phyloP scores from a whole-genome alignment of 2,888 invertebrate genomes.

The Eumacrocentrus americanus region DNA sequence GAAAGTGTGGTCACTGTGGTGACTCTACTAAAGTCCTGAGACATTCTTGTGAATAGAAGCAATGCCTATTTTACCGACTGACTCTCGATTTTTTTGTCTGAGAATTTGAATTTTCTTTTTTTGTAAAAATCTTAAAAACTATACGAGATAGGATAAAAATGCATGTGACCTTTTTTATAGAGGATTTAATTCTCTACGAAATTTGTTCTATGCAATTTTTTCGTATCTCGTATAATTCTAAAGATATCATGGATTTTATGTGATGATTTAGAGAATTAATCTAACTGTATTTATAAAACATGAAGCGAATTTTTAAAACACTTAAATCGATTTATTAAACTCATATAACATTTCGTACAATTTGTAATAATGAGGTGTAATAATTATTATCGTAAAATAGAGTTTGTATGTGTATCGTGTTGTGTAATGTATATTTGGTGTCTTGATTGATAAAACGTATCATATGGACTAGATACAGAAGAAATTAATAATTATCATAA shows the following conservation, averaged over 20 bases:
- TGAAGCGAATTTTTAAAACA: slow-evolving; percentile 39
- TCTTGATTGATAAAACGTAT: background rate
- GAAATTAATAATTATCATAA: slow-evolving; percentile 14
- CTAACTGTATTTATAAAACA: background rate
- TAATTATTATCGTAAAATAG: slow-evolving; percentile 32
- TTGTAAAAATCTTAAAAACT: too few species aligned
- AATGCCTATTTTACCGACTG: too few species aligned
- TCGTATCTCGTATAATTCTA: background rate
- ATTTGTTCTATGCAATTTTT: background rate
- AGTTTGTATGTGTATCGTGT: slow-evolving; percentile 25
- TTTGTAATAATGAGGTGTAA: slow-evolving; percentile 39
- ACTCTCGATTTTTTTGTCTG: too few species aligned
- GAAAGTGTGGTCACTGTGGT: background rate
- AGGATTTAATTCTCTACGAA: background rate
- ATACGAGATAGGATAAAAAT: too few species aligned
- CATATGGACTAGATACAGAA: slow-evolving; percentile 18
- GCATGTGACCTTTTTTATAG: background rate
- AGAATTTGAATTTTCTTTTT: too few species aligned
- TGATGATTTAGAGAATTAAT: background rate
- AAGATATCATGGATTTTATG: too few species aligned
- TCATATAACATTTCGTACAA: slow-evolving; percentile 49
- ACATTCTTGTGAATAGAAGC: too few species aligned
- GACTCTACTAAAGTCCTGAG: too few species aligned
- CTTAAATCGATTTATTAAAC: slow-evolving; percentile 50
- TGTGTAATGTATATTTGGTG: slow-evolving; percentile 12